Conservation (phyloP, 2,113 vertebrate genomes). For the Junco hyemalis region DNA sequence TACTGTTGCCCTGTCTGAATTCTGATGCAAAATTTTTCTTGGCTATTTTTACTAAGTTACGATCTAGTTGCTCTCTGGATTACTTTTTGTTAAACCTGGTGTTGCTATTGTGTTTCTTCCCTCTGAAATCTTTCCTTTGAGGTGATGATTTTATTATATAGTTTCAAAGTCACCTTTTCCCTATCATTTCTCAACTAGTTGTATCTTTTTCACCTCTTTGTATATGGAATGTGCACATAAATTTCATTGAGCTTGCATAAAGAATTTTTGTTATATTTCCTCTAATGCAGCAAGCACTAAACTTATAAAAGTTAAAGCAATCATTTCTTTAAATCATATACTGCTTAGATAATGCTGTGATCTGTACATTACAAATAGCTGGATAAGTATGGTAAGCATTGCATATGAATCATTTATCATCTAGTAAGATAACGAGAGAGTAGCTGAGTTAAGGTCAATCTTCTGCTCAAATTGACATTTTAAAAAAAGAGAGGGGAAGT, state of each 20-base stretch:
- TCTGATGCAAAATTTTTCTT: not conserved
- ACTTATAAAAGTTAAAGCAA: slow-evolving; percentile 7
- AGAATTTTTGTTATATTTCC: not conserved
- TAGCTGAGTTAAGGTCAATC: not conserved
- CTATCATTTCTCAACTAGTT: not conserved
- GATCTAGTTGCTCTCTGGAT: not conserved
- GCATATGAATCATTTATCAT: not conserved
- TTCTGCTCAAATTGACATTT: not conserved
- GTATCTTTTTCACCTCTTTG: not conserved
- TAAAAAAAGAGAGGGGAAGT: not conserved
- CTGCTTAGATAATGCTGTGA: slow-evolving; percentile 3
- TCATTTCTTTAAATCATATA: not conserved
- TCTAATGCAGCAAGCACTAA: not conserved
- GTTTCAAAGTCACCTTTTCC: not conserved
- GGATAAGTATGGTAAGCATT: not conserved
- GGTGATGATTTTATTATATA: not conserved
- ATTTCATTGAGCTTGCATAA: not conserved
- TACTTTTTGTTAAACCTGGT: not conserved
- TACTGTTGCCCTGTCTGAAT: not conserved
- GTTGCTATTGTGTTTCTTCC: not conserved
- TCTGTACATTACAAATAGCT: not conserved
- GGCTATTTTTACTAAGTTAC: not conserved
- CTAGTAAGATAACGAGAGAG: not conserved
- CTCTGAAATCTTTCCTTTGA: not conserved
- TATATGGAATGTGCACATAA: not conserved